phyloP scores from a whole-genome alignment of 2,888 invertebrate species.

The Helicoverpa assulta region DNA sequence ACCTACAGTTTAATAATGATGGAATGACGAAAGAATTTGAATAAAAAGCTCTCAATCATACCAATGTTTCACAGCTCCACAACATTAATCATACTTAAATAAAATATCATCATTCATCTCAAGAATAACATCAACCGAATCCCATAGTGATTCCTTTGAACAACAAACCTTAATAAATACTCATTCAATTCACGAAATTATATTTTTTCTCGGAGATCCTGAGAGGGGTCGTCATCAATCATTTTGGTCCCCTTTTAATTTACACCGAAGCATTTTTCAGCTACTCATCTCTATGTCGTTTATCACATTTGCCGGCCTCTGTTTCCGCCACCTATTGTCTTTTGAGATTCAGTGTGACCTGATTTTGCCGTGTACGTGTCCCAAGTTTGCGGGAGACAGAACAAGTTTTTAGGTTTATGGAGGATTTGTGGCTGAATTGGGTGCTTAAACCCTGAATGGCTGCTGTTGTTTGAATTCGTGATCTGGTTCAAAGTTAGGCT shows the following conservation, averaged over 20 bases:
- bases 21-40: not conserved
- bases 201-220: constrained; percentile 67
- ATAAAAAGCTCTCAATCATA: not conserved
- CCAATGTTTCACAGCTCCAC: constrained; percentile 1
- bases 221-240: constrained; percentile 74
- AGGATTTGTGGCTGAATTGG: constrained; percentile 39
- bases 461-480: constrained; percentile 10
- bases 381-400: constrained; percentile 57
- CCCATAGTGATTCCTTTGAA: constrained; percentile 54
- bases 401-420: constrained; percentile 64
- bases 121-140: constrained; percentile 45
- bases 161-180: constrained; percentile 63
- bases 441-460: constrained; percentile 23
- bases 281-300: constrained; percentile 82
- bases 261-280: constrained; percentile 77
- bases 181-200: constrained; percentile 68
- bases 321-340: constrained; percentile 78
- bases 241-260: constrained; percentile 78
- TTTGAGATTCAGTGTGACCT: constrained; percentile 74
- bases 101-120: constrained; percentile 55
- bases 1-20: not conserved
- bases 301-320: constrained; percentile 76
- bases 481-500: constrained; percentile 7
- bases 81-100: constrained; percentile 45
- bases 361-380: constrained; percentile 63